Conservation (phyloP, 2,113 vertebrate genomes). For the Prolemur simus region DNA sequence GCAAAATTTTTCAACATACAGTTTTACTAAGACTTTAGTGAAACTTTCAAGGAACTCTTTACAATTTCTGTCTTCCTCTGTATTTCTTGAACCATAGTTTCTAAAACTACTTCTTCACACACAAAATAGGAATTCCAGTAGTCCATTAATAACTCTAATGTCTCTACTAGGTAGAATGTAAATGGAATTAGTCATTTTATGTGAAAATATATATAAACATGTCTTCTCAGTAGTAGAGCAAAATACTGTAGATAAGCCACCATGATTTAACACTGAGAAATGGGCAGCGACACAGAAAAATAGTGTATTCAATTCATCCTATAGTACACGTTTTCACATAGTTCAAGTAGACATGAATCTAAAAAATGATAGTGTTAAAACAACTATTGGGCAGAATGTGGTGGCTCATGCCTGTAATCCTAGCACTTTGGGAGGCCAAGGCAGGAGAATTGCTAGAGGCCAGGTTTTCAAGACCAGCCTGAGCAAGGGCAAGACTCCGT, state of each 20-base stretch:
- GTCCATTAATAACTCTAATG: neutral
- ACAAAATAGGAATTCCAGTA: neutral
- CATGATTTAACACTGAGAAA: neutral
- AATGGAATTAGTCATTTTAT: neutral
- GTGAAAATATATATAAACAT: neutral
- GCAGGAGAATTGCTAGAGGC: too few species aligned
- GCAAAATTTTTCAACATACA: neutral
- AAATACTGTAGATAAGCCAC: neutral
- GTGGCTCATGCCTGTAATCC: too few species aligned
- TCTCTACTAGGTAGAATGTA: neutral
- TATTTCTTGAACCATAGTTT: neutral
- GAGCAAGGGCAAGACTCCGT: too few species aligned
- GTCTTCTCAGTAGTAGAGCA: too few species aligned
- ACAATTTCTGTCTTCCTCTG: neutral
- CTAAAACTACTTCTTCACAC: neutral
- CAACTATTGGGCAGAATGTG: too few species aligned
- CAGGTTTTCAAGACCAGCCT: too few species aligned
- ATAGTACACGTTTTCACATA: accelerated
- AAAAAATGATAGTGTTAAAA: neutral
- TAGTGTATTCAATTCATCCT: neutral
- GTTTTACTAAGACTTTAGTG: neutral
- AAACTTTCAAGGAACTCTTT: neutral
- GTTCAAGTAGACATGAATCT: neutral
- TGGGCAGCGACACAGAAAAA: too few species aligned
- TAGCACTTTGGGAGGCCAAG: too few species aligned